Evolutionary conservation across 2,113 vertebrate species (phyloP), one percentile per base, ranked within the genome.

Genomic region (Scomber japonicus): DNA sequence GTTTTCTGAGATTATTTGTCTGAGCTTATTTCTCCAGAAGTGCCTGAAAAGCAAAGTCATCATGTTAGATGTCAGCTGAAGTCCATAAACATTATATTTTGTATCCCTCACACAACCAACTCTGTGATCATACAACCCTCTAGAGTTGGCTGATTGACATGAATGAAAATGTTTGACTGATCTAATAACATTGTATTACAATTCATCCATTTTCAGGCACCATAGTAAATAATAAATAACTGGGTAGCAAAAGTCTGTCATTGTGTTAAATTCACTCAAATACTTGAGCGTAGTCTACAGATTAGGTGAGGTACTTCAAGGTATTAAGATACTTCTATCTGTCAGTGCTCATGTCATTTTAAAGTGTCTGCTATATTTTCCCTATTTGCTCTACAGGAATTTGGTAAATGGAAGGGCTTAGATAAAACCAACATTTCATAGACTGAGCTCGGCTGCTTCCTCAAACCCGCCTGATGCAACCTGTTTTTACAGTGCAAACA

Each of bases 401-500:
- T 65, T 70, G 53, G 72, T 45, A 82, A 83, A 68, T 68, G 66
- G 65, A 74, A 54, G 64, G 55, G 72, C 71, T 84, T 15, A 56
- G 83, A 83, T 81, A 86, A 85, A 89, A 82, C 83, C 75, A 80
- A 85, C 77, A 89, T 76, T 69, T 78, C 69, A 75, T 68, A 51
- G 66, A 78, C 48, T 0, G 57, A n/a, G 27, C 53, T 60, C 78
- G 75, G 89, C 86, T 89, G 81, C 67, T 81, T 74, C 67, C 57
- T 50, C 27, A 53, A 72, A 73, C 70, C 70, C 12, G 35, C 64
- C 62, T 30, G 62, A 85, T 64, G 78, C 62, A 53, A 61, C 65
- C 70, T 59, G 72, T 67, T 85, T 27, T 81, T 70, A 69, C 54
- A 60, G 59, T 55, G 46, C 81, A 84, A 87, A 91, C 73, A 91